phyloP scores from a whole-genome alignment of 2,888 invertebrate species.

The Stenolophus ochropezus region DNA sequence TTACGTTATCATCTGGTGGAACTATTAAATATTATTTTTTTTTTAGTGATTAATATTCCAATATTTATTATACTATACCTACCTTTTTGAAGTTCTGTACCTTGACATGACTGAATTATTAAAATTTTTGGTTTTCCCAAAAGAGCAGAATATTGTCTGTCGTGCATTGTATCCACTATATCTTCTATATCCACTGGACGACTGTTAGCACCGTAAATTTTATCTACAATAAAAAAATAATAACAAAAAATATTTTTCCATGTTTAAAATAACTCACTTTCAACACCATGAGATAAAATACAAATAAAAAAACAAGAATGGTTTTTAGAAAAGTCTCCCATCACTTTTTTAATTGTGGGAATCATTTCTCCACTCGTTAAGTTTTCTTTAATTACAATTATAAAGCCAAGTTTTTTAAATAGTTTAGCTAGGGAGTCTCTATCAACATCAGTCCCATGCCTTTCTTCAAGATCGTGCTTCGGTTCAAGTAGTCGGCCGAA shows the following conservation, averaged over 20 bases:
- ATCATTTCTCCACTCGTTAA: slow-evolving; percentile 67
- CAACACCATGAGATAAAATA: slow-evolving; percentile 72
- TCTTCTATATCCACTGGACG: slow-evolving; percentile 72
- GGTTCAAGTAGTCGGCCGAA: too few relatives aligned
- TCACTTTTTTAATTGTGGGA: slow-evolving; percentile 64
- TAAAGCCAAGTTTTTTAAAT: slow-evolving; percentile 71
- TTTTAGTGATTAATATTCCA: slow-evolving; percentile 9
- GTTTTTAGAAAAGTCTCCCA: slow-evolving; percentile 66
- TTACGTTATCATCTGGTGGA: slow-evolving; percentile 25
- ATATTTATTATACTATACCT: background rate
- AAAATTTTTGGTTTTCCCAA: slow-evolving; percentile 75
- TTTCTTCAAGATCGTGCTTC: slow-evolving; percentile 66
- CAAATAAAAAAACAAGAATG: slow-evolving; percentile 72
- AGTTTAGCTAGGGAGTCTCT: slow-evolving; percentile 67
- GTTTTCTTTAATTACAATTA: slow-evolving; percentile 67
- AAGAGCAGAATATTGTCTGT: slow-evolving; percentile 67
- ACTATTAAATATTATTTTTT: too few relatives aligned
- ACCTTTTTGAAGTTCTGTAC: slow-evolving; percentile 66
- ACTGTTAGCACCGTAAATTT: slow-evolving; percentile 74
- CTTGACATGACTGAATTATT: slow-evolving; percentile 78
- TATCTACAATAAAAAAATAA: slow-evolving; percentile 67
- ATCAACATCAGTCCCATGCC: slow-evolving; percentile 71
- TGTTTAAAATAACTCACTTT: slow-evolving; percentile 66
- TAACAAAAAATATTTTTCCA: background rate
- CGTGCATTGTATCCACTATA: slow-evolving; percentile 72